These are phyloP conservation scores for Reticulitermes lucifugus DNA, from an alignment of 2,888 invertebrate genomes.

Conservation along the genomic window DNA sequence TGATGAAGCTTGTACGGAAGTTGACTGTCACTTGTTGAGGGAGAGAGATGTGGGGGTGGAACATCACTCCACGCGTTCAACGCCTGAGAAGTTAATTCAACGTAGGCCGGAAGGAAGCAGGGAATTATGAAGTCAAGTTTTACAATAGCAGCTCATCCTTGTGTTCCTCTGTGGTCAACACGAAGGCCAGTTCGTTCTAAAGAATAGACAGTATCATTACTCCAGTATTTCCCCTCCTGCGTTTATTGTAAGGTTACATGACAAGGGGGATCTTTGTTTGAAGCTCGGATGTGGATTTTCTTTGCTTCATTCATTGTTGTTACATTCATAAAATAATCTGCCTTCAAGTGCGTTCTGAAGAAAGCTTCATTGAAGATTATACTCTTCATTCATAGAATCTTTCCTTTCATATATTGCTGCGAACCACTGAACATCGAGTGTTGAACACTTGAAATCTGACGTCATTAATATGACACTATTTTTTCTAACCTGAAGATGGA, in stretches of 20 bases:
- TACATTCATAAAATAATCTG: background rate
- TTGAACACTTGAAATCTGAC: too few species aligned
- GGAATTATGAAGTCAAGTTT: conserved; percentile 22
- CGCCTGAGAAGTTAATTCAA: conserved; percentile 23
- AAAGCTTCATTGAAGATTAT: too few species aligned
- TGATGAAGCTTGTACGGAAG: conserved; percentile 34
- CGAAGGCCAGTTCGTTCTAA: background rate
- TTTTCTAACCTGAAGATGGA: too few species aligned
- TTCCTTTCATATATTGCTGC: too few species aligned
- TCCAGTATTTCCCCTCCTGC: background rate
- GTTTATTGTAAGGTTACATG: background rate
- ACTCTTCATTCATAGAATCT: too few species aligned
- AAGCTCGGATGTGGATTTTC: background rate
- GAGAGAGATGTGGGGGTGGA: conserved; percentile 1
- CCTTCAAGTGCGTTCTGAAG: too few species aligned
- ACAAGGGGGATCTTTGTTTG: background rate
- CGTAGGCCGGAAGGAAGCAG: conserved; percentile 33
- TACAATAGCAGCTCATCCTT: conserved; percentile 21
- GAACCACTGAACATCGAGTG: too few species aligned
- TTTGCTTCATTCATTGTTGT: background rate
- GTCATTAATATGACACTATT: too few species aligned
- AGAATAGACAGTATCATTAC: background rate
- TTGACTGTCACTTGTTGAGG: conserved; percentile 28
- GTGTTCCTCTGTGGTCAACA: conserved; percentile 7
- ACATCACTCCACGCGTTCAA: background rate